Evolutionary conservation across 1,140 invertebrate genomes (phyloP).

Genomic region (Diorhabda sublineata): DNA sequence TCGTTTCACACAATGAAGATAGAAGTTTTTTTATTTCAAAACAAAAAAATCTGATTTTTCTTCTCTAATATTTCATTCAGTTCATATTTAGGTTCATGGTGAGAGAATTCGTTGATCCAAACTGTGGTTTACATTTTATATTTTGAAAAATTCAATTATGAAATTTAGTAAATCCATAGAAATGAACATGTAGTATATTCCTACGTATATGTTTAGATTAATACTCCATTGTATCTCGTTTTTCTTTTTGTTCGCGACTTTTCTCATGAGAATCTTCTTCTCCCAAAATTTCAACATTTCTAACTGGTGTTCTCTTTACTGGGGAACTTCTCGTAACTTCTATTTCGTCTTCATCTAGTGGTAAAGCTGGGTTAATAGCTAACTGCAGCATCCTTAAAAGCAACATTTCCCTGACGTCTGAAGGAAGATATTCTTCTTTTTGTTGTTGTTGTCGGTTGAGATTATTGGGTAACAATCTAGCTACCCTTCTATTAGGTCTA

Average conservation of each 20-base stretch:
- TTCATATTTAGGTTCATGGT: no score
- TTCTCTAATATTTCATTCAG: no score
- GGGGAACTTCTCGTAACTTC: constrained; percentile 38
- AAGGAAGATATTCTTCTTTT: constrained; percentile 58
- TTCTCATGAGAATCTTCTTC: constrained; percentile 44
- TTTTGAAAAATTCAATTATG: no score
- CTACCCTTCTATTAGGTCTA: constrained; percentile 28
- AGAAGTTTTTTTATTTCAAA: no score
- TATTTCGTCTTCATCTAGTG: constrained; percentile 42
- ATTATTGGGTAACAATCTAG: constrained; percentile 27
- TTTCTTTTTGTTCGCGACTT: background rate
- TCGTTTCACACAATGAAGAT: no score
- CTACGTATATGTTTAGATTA: constrained; percentile 10
- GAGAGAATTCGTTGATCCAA: no score
- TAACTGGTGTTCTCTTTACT: constrained; percentile 51
- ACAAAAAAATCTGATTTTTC: no score
- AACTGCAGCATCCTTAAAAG: constrained; percentile 65
- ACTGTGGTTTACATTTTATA: no score
- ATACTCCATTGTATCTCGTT: background rate
- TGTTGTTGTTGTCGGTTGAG: constrained; percentile 31
- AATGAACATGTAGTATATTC: constrained; percentile 9
- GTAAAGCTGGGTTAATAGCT: constrained; percentile 61
- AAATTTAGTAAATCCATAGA: no score
- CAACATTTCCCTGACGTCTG: constrained; percentile 63
- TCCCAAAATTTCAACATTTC: constrained; percentile 59